Base-by-base conservation (phyloP, 2,888 invertebrate species). In the Drosophila pegasa region DNA sequence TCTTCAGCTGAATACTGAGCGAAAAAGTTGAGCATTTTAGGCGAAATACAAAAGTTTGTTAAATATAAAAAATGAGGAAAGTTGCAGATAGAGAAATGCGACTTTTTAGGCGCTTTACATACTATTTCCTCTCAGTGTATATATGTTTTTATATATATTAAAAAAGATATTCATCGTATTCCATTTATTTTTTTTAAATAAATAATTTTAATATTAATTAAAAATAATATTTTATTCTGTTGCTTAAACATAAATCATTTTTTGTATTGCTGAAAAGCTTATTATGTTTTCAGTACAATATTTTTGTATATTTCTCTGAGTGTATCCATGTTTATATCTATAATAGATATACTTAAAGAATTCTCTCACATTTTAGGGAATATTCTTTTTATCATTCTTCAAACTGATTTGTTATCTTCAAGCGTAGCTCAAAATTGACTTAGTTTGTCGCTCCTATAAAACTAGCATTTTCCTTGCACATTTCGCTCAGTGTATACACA, bases 401-500 rank as follows among this genome's bases (percentile, higher is more conserved):
- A 1, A 12, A 41, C 14, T 22, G 22, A 5, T 43, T 1, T 41
- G 6, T 16, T 8, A 27, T 5, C 10, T 16, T 27, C 0, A 0
- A 27, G 6, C 4, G 7, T 0, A 20, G 20, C 8, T 22, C 3
- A 1, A 41, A 25, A 0, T 43, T 5, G 4, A 9, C 9, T n/a
- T 10, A n/a, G 16, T 27, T 45, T 14, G 6, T 20, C 12, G 29
- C 8, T 29, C 7, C 20, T n/a, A n/a, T 5, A 12, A 20, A 14
- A 18, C 1, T 10, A 25, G 43, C n/a, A 33, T 1, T 10, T 9
- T 3, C 6, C 10, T 6, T 1, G 16, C 29, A 31, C 38, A 40
- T 52, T 67, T 58, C 55, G 67, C 12, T 51, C 16, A 22, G 37
- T 65, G 54, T 78, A 35, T 14, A 50, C 56, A 47, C 48, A 64